A percentile compares a stretch with the other conserved stretches of the same genome.
Conservation (phyloP, 2,888 invertebrate species). For the Philereme vetulata region DNA sequence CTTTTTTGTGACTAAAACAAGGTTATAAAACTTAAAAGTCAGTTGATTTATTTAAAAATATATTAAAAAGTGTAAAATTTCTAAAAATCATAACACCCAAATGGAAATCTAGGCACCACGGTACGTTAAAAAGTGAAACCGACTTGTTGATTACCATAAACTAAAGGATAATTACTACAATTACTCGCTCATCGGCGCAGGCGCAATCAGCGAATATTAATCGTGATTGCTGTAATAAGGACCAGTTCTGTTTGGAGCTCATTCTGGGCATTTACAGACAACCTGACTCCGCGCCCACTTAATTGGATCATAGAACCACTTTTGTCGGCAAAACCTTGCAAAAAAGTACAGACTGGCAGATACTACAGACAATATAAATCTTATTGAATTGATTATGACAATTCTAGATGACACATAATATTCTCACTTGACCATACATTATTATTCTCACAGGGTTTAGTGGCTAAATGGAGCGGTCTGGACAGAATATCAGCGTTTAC, state of each 20-base stretch:
- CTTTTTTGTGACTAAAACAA: too few species aligned
- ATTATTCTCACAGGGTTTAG: too few species aligned
- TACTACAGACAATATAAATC: too few species aligned
- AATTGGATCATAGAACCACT: background rate
- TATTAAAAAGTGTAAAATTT: background rate
- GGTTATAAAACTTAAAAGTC: too few species aligned
- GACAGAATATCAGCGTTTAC: too few species aligned
- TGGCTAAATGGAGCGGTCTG: too few species aligned
- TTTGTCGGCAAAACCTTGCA: background rate
- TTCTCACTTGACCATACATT: too few species aligned
- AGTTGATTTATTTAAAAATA: too few species aligned
- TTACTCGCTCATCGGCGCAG: slow-evolving; percentile 30
- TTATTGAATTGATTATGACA: too few species aligned
- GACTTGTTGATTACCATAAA: slow-evolving; percentile 28
- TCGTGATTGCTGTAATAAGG: slow-evolving; percentile 26
- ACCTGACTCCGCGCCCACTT: background rate
- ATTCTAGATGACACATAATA: too few species aligned
- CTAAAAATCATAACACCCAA: slow-evolving; percentile 7
- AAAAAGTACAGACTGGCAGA: background rate
- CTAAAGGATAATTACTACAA: slow-evolving; percentile 35
- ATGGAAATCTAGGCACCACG: slow-evolving; percentile 22
- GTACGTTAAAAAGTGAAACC: slow-evolving; percentile 35
- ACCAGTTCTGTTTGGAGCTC: slow-evolving; percentile 11
- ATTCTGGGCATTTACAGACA: slow-evolving; percentile 4
- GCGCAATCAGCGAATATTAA: slow-evolving; percentile 35